Evolutionary conservation across 2,888 invertebrate genomes (phyloP).

Genomic region (Cerastis rubricosa): DNA sequence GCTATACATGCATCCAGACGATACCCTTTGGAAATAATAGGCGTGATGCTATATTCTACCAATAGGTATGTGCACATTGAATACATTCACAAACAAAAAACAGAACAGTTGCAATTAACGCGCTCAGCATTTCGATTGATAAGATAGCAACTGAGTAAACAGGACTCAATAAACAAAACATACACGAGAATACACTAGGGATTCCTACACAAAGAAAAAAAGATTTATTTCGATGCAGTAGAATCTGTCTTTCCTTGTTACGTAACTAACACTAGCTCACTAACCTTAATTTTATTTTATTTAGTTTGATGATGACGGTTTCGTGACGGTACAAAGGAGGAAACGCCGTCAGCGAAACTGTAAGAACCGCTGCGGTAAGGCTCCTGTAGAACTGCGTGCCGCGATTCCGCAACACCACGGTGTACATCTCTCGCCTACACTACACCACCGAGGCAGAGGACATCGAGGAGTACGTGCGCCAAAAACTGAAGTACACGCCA

Average conservation of each 20-base stretch:
- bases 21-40: background rate
- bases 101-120: background rate
- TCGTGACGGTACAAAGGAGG: no score
- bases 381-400: no score
- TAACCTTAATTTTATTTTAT: no score
- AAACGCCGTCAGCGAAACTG: no score
- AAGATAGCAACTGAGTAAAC: background rate
- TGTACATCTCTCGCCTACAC: no score
- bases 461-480: no score
- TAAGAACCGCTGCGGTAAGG: no score
- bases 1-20: background rate
- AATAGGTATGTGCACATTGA: background rate
- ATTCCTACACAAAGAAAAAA: conserved; percentile 24
- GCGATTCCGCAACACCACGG: no score
- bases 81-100: background rate
- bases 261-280: no score
- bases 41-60: background rate
- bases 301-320: no score
- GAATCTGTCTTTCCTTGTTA: conserved; percentile 14
- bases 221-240: conserved; percentile 4
- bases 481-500: no score
- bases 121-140: background rate
- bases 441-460: no score
- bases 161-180: conserved; percentile 26
- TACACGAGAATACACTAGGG: conserved; percentile 26